Conservation (phyloP, 2,113 vertebrate species). For the Xenopus borealis region DNA sequence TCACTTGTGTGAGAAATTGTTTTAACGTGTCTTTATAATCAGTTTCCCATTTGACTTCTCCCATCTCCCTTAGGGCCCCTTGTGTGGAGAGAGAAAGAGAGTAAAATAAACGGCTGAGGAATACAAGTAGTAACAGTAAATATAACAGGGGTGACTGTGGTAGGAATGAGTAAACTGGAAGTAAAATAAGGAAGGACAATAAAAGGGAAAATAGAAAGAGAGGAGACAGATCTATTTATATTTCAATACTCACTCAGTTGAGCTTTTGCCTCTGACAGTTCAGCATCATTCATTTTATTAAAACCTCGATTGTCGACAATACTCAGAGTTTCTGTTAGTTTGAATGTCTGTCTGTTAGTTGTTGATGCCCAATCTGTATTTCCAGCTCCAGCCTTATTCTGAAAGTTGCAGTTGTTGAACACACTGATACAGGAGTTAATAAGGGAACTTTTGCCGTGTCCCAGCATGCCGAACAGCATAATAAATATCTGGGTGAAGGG, state of each 20-base stretch:
- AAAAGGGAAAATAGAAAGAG: no score
- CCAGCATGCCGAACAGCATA: not conserved
- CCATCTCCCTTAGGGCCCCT: no score
- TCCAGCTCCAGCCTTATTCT: not conserved
- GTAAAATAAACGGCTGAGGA: no score
- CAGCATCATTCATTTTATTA: not conserved
- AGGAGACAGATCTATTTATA: no score
- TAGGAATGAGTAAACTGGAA: no score
- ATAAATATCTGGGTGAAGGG: not conserved
- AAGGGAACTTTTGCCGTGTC: not conserved
- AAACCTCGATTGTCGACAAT: conserved; percentile 8
- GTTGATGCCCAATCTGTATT: not conserved
- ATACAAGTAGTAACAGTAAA: no score
- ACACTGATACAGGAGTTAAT: conserved; percentile 19
- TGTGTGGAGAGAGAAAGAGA: no score
- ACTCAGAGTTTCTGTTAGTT: not conserved
- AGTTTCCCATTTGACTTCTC: no score
- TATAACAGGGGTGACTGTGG: no score
- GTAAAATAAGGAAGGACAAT: no score
- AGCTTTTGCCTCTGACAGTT: not conserved
- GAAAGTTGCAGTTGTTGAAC: not conserved
- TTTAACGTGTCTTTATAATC: no score
- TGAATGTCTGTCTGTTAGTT: not conserved
- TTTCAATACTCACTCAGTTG: conserved; percentile 1
- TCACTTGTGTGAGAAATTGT: no score